Percentiles rank a stretch among this genome's conserved stretches.
phyloP scores from a whole-genome alignment of 2,113 vertebrate genomes.

The Poicephalus meyeri region DNA sequence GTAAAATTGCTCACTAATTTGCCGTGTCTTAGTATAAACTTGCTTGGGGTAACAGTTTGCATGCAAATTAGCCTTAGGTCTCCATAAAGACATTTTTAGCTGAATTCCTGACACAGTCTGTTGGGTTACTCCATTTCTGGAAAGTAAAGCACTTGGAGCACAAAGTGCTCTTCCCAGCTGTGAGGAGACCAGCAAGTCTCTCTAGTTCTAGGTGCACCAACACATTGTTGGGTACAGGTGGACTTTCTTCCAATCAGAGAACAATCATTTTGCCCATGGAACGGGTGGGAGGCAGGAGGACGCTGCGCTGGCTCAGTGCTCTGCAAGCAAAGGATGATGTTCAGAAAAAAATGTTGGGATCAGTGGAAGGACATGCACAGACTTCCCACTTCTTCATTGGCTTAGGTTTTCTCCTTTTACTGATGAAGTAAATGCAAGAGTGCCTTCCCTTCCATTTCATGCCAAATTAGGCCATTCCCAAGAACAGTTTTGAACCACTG shows the following conservation, averaged over 20 bases:
- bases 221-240: neutral
- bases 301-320: neutral
- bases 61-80: conserved; percentile 6
- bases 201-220: neutral
- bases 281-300: neutral
- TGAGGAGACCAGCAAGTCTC: neutral
- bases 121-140: neutral
- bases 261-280: neutral
- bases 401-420: neutral
- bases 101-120: neutral
- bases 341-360: neutral
- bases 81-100: neutral
- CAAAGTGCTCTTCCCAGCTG: neutral
- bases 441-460: neutral
- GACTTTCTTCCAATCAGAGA: neutral
- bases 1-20: neutral
- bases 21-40: neutral
- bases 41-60: neutral
- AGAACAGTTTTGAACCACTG: neutral
- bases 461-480: neutral
- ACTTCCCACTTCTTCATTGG: neutral
- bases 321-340: neutral
- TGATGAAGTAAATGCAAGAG: neutral
- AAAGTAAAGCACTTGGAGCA: neutral
- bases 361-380: neutral